Evolutionary conservation across 2,888 invertebrate genomes (phyloP).

Genomic region (Conchocele bisecta): DNA sequence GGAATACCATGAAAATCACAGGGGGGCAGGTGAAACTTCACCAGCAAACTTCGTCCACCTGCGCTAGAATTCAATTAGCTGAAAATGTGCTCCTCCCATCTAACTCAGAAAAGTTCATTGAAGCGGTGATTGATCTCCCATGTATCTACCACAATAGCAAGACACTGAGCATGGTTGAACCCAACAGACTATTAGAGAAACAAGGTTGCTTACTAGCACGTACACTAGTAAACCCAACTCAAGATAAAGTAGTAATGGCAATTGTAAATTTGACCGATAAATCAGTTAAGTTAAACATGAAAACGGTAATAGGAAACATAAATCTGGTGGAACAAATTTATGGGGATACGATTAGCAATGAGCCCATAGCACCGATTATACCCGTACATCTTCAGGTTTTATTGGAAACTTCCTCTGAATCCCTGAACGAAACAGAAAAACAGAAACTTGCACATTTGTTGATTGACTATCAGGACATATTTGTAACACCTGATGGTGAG

Average conservation of each 20-base stretch:
- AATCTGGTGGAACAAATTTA: not conserved
- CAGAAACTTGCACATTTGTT: conserved; percentile 21
- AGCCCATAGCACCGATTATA: not conserved
- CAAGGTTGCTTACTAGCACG: not conserved
- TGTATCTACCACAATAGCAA: not conserved
- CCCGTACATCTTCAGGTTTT: conserved; percentile 20
- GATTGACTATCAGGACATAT: conserved; percentile 32
- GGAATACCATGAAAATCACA: not conserved
- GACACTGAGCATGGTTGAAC: not conserved
- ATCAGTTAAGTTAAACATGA: not conserved
- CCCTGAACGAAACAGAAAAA: conserved; percentile 22
- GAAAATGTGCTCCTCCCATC: not conserved
- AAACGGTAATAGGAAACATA: not conserved
- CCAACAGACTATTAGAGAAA: not conserved
- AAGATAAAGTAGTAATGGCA: not conserved
- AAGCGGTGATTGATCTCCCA: not conserved
- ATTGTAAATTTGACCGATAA: not conserved
- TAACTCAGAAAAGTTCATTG: conserved; percentile 8
- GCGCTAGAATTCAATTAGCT: not conserved
- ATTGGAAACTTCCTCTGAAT: conserved; percentile 11
- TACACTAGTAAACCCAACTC: not conserved
- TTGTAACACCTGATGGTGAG: conserved; percentile 23
- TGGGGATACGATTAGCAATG: too few relatives aligned
- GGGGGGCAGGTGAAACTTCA: not conserved
- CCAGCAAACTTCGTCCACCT: not conserved